Evolutionary conservation across 2,888 invertebrate species (phyloP).

Genomic region (Microplitis deprimator): DNA sequence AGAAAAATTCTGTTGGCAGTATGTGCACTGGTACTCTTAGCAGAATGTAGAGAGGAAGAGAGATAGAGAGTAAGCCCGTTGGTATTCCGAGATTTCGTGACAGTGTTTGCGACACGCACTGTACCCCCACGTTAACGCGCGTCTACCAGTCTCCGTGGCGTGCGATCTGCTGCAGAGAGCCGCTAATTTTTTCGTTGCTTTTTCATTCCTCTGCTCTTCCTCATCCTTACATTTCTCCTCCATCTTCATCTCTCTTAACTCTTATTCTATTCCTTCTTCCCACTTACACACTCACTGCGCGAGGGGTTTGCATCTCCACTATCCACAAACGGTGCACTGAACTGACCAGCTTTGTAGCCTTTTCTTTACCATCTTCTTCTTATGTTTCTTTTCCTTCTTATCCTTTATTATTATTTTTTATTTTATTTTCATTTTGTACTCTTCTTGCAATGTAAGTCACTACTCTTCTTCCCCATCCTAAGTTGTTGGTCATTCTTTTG

Average conservation of each 20-base stretch:
- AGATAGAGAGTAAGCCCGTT: slow-evolving; percentile 13
- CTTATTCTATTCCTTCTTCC: slow-evolving; percentile 17
- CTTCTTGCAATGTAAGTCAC: slow-evolving; percentile 42
- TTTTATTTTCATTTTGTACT: slow-evolving; percentile 1
- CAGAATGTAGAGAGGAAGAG: background rate
- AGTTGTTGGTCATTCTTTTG: slow-evolving; percentile 59
- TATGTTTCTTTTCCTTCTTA: slow-evolving; percentile 33
- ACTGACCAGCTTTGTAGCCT: slow-evolving; percentile 20
- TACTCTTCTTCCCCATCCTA: slow-evolving; percentile 22
- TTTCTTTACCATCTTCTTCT: background rate
- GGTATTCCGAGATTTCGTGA: slow-evolving; percentile 50
- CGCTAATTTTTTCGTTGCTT: slow-evolving; percentile 57
- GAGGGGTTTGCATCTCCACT: slow-evolving; percentile 20
- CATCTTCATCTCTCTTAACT: slow-evolving; percentile 31
- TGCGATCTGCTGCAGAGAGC: slow-evolving; percentile 58
- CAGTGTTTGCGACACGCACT: slow-evolving; percentile 58
- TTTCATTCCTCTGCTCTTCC: slow-evolving; percentile 55
- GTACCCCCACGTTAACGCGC: slow-evolving; percentile 43
- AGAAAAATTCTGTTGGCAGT: slow-evolving; percentile 26
- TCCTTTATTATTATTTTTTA: slow-evolving; percentile 24
- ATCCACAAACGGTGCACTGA: slow-evolving; percentile 30
- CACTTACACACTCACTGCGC: slow-evolving; percentile 13
- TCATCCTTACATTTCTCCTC: slow-evolving; percentile 37
- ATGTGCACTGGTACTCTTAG: slow-evolving; percentile 8
- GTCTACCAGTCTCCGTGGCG: slow-evolving; percentile 50